Percentiles rank a stretch among this genome's conserved stretches.
Evolutionary conservation across 2,888 invertebrate genomes (phyloP).

Genomic region (Steinernema scapterisci): DNA sequence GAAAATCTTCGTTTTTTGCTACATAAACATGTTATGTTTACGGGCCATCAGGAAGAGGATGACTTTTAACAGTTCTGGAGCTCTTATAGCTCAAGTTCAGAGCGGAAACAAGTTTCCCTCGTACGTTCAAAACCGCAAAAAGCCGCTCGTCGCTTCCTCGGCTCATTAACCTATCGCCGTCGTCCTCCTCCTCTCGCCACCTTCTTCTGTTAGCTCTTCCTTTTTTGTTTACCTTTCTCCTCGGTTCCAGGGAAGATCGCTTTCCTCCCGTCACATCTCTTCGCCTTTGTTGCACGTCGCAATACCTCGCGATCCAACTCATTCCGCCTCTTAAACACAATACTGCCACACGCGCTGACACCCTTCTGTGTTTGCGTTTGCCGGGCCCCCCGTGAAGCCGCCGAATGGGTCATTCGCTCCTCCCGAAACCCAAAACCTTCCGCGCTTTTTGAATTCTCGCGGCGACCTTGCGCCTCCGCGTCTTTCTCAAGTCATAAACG

Average conservation of each 20-base stretch:
- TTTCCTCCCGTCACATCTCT: neutral
- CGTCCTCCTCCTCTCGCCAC: neutral
- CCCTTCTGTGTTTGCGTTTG: slow-evolving; percentile 16
- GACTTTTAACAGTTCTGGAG: no score
- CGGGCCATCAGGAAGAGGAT: no score
- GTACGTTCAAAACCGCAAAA: no score
- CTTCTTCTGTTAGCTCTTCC: slow-evolving; percentile 19
- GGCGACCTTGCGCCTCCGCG: slow-evolving; percentile 7
- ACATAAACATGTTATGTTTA: no score
- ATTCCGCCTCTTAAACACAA: neutral
- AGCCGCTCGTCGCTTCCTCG: neutral
- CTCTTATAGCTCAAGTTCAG: no score
- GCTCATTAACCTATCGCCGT: slow-evolving; percentile 7
- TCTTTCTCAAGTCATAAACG: slow-evolving; percentile 16
- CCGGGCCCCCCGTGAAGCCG: slow-evolving; percentile 4
- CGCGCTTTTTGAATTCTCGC: slow-evolving; percentile 22
- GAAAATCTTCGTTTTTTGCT: no score
- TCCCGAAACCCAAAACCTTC: neutral
- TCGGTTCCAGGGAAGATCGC: neutral
- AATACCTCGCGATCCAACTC: no score
- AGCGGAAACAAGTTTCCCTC: no score
- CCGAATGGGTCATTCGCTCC: neutral
- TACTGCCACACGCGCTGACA: slow-evolving; percentile 4
- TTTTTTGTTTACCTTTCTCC: slow-evolving; percentile 29
- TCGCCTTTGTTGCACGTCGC: no score